Base-by-base conservation (phyloP, 2,797 vertebrate species). In the Allobates femoralis region DNA sequence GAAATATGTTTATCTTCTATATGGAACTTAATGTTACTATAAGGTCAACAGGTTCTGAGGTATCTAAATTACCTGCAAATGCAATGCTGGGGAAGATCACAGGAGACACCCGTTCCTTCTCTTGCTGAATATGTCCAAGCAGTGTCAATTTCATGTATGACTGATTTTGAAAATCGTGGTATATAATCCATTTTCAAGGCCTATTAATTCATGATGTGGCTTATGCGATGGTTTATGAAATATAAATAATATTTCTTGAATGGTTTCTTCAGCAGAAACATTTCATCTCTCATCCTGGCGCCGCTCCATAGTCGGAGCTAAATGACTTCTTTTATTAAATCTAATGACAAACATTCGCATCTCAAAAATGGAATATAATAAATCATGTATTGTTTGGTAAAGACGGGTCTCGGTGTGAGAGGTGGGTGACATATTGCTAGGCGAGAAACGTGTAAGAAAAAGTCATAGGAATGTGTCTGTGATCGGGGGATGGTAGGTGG, bases 101-200 rank as follows among this genome's bases (percentile, higher is more conserved):
- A 16, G 80, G 0, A 12, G 64, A 58, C 0, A 3, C 83, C 85
- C 12, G 3, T 58, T 83, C 3, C 2, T 30, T 87, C 88, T 91
- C 88, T 89, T 32, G 53, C n/a, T 53, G 55, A n/a, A 46, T 51
- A 82, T 32, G 0, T 64, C 77, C 71, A n/a, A 90, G 80, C 66
- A 86, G 41, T 90, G 16, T 81, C 85, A 86, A 89, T 89, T 90
- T 91, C 83, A 84, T 21, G 64, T 86, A 69, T 15, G 81, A 85
- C 53, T 89, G 89, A 85, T 41, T 90, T 87, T 82, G 81, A 90
- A 88, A 90, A 86, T 26, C 58, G 62, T 55, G 88, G 82, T 81
- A 56, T 73, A 58, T 62, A 91, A 91, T 87, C 86, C 26, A 16
- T 87, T 90, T 85, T 87, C 82, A 90, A 91, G 90, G 84, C 84